phyloP scores from a whole-genome alignment of 2,113 vertebrate genomes.

The Hippocampus mohnikei region DNA sequence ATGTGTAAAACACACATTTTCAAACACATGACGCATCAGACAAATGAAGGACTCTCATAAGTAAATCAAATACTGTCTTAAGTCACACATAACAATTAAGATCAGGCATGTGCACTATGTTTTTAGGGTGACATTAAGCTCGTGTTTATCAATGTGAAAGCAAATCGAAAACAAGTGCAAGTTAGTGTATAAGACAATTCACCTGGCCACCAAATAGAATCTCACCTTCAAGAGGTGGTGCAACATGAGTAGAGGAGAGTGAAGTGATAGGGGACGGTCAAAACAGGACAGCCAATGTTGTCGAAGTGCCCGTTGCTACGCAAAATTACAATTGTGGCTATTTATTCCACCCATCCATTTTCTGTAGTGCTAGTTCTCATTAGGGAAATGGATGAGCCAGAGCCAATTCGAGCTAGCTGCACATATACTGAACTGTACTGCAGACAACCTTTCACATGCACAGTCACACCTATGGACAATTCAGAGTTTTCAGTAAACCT shows the following conservation, averaged over 20 bases:
- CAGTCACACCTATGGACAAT: neutral
- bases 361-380: neutral
- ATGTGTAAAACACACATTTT: neutral
- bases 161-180: neutral
- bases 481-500: neutral
- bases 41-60: neutral
- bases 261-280: neutral
- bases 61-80: neutral
- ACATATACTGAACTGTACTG: neutral
- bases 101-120: neutral
- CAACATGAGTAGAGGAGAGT: conserved; percentile 1
- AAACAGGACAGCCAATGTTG: neutral
- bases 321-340: neutral
- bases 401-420: neutral
- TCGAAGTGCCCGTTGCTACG: neutral
- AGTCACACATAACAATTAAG: neutral
- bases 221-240: neutral
- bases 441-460: neutral
- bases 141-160: neutral
- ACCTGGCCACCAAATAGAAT: neutral
- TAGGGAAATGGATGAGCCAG: neutral
- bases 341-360: neutral
- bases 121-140: neutral
- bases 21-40: neutral
- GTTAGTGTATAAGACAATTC: neutral